Percentiles rank a stretch among this genome's conserved stretches.
Conservation (phyloP, 2,888 invertebrate species). For the Apomyelois bistriatella region DNA sequence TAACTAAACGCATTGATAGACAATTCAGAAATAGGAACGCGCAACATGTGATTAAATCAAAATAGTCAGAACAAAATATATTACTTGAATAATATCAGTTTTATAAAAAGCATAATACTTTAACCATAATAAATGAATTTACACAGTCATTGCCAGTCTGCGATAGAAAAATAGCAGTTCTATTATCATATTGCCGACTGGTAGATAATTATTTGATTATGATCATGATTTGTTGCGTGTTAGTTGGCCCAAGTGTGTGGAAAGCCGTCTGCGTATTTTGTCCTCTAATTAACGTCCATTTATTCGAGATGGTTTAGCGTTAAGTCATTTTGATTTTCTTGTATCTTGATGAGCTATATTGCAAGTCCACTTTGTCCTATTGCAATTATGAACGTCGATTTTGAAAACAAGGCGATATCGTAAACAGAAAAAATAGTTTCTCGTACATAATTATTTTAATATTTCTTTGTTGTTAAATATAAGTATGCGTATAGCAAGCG, state of each 20-base stretch:
- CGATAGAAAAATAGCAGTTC: background rate
- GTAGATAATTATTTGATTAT: background rate
- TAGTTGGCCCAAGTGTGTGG: conserved; percentile 50
- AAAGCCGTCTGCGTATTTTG: conserved; percentile 71
- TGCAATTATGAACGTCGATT: conserved; percentile 30
- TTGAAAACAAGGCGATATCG: conserved; percentile 33
- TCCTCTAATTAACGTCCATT: conserved; percentile 77
- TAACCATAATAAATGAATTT: background rate
- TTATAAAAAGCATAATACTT: background rate
- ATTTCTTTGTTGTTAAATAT: conserved; percentile 61
- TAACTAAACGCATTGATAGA: background rate
- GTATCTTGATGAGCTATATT: conserved; percentile 43
- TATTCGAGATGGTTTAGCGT: conserved; percentile 74
- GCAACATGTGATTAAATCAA: conserved; percentile 5
- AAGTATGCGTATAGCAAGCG: conserved; percentile 49
- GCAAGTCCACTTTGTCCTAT: conserved; percentile 42
- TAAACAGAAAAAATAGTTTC: conserved; percentile 44
- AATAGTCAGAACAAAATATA: background rate
- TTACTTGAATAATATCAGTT: too few relatives aligned
- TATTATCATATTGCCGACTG: background rate
- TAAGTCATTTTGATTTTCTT: conserved; percentile 63
- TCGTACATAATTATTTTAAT: conserved; percentile 36
- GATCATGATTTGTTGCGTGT: background rate
- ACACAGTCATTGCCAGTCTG: too few relatives aligned
- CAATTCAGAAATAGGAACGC: background rate